phyloP scores from a whole-genome alignment of 2,888 invertebrate genomes.

The Nomada flava region DNA sequence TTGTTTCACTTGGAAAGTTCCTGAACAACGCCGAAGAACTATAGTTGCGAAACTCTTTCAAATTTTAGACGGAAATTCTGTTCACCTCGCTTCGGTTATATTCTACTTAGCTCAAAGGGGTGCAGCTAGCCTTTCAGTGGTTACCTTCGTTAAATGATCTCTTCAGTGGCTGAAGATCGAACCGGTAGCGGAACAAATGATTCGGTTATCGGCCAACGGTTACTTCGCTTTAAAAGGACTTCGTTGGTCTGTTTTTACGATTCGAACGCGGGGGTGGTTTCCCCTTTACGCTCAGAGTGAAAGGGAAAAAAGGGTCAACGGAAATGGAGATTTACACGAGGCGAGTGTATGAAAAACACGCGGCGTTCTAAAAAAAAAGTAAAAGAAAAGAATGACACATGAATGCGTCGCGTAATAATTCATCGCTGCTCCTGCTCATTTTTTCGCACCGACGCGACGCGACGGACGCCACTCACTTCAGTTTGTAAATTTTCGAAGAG shows the following conservation, averaged over 20 bases:
- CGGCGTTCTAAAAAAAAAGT: neutral
- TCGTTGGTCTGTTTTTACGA: too few species aligned
- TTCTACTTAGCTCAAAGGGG: too few species aligned
- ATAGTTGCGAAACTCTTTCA: neutral
- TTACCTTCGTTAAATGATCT: too few species aligned
- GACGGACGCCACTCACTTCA: neutral
- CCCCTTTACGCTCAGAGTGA: neutral
- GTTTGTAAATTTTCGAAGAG: constrained; percentile 8
- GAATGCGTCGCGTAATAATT: constrained; percentile 42
- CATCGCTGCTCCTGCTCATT: constrained; percentile 28
- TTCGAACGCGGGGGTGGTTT: neutral
- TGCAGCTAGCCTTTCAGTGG: neutral
- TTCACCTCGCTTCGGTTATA: too few species aligned
- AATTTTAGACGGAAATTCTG: too few species aligned
- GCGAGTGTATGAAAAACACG: constrained; percentile 25
- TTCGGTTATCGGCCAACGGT: neutral
- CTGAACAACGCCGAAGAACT: neutral
- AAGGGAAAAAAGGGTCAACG: constrained; percentile 13
- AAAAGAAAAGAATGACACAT: constrained; percentile 18
- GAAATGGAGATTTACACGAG: constrained; percentile 37
- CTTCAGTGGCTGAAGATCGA: too few species aligned
- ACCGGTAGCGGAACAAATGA: neutral
- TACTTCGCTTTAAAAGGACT: neutral
- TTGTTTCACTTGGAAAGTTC: constrained; percentile 16
- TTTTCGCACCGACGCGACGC: constrained; percentile 1